Base-by-base conservation (phyloP, 1,140 invertebrate species). In the Zophobas atratus region DNA sequence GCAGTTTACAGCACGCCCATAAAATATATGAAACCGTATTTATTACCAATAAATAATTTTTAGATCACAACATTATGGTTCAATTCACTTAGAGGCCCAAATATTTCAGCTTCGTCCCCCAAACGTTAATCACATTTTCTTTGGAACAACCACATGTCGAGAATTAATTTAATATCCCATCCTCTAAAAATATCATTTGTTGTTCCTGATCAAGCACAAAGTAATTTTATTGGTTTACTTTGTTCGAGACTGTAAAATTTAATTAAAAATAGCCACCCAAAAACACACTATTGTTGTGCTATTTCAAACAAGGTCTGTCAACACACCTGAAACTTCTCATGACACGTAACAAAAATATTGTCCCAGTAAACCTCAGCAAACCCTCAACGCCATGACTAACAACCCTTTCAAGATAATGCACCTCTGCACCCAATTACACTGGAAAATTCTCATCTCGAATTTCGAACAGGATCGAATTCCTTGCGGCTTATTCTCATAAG, bases 181-280 rank as follows among this genome's bases (percentile, higher is more conserved):
- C 3, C 3, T 46, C 3, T 4, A 46, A 46, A 46, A 4, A 46
- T 3, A 8, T 8, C 3, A 46, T 8, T 3, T 8, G 43, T 46
- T 46, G 56, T 60, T 60, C 32, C 53, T 56, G 53, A 33, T 56
- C 55, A 46, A 46, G 3, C 43, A 57, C 56, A 60, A 60, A 35
- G 56, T 20, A 60, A 36, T 60, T 60, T 60, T 60, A 60, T 60
- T 8, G 56, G 56, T 60, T 60, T 60, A 60, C 56, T 60, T 57
- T 2, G 34, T 46, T 2, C 34, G 56, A 33, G 56, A 33, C 56
- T 35, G 56, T 57, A 57, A 38, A 60, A 60, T 60, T 60, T 39
- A 60, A 60, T 60, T 60, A 60, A 60, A 60, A 60, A 60, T 60
- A 60, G 56, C 6, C 56, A 6, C 33, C 1, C 36, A 60, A 57